Conservation (phyloP, 2,888 invertebrate species). For the Drosophila mimetica region DNA sequence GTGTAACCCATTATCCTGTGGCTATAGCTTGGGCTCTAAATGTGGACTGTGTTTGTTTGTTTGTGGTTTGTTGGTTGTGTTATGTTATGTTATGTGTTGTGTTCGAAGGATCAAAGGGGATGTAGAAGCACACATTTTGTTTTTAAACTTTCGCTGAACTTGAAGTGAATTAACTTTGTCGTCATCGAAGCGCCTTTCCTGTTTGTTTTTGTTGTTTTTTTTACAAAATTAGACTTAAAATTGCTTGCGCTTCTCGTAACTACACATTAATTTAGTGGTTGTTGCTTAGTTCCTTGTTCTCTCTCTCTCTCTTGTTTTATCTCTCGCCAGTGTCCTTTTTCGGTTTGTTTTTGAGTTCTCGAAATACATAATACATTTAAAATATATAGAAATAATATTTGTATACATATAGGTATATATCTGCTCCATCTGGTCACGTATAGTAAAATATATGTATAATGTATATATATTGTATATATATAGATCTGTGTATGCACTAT, state of each 20-base stretch:
- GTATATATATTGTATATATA: constrained; percentile 61
- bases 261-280: constrained; percentile 70
- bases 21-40: constrained; percentile 29
- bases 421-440: constrained; percentile 56
- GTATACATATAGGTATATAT: constrained; percentile 65
- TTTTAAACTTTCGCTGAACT: constrained; percentile 58
- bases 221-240: constrained; percentile 67
- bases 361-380: constrained; percentile 60
- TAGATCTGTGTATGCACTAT: constrained; percentile 72
- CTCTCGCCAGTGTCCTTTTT: constrained; percentile 36
- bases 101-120: constrained; percentile 40
- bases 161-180: constrained; percentile 53
- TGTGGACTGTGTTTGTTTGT: constrained; percentile 37
- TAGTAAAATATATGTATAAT: constrained; percentile 75
- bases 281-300: constrained; percentile 75
- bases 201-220: constrained; percentile 34
- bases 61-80: constrained; percentile 21
- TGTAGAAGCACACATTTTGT: constrained; percentile 50
- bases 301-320: constrained; percentile 55
- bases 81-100: constrained; percentile 29
- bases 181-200: constrained; percentile 24
- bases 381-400: constrained; percentile 72
- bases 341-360: constrained; percentile 45
- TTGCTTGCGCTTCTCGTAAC: constrained; percentile 66
- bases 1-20: constrained; percentile 36